Base-by-base conservation (phyloP, 2,797 vertebrate genomes). In the Kryptopterus vitreolus region DNA sequence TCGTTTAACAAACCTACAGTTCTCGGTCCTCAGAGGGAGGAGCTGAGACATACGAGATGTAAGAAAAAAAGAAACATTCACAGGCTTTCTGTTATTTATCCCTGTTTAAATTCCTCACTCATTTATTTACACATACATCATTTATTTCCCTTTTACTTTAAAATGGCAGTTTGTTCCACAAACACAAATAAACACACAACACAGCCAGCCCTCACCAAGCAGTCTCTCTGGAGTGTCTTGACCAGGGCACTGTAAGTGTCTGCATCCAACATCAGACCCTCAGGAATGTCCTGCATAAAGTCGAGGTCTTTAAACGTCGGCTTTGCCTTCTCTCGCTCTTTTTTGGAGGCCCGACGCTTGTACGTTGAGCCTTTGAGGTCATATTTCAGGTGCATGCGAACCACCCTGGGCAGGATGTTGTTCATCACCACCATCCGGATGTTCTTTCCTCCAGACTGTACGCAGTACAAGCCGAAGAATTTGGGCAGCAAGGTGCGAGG, bases 391-490 rank as follows among this genome's bases (percentile, higher is more conserved):
- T 99, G 98, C 98, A 99, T 99, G 85, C 95, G 95, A 29, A 99
- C 97, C 3, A 95, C 95, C 0, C 98, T 94, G 0, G 98, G 98
- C 82, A 99, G 89, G 61, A 99, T 94, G 18, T 99, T 99, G 94
- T 99, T 99, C 98, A 99, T 99, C 77, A 99, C 98, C 4, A 96
- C 97, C 85, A 99, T 92, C 0, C 98, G 96, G 89, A 99, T 99
- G 90, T 99, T 99, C 91, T 99, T 99, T 69, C 98, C 97, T 0
- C 97, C 98, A 0, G 98, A 99, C 82, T 99, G 97, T 87, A 99
- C 96, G 0, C 98, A 99, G 91, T 99, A 99, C 70, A 99, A 95
- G 85, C 98, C 98, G 0, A 98, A 99, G 77, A 99, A 99, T 91
- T 99, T 99, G 80, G 98, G 98, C 89, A 99, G 93, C 88, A 99